Evolutionary conservation across 2,113 vertebrate species (phyloP).

Genomic region (Nothobranchius kuhntae): DNA sequence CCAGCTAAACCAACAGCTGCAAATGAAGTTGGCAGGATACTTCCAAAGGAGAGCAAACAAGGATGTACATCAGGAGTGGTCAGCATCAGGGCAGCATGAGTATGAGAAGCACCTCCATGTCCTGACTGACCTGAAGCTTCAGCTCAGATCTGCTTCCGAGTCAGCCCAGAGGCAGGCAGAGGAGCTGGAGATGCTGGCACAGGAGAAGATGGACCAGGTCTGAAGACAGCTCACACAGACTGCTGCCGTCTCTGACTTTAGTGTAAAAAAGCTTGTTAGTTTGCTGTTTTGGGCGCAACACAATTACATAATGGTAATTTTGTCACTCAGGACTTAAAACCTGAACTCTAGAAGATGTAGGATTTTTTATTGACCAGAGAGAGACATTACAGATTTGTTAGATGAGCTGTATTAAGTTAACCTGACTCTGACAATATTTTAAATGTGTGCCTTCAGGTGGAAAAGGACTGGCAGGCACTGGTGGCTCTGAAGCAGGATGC

Average conservation of each 20-base stretch:
- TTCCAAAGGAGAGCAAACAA: slow-evolving; percentile 66
- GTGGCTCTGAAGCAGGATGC: slow-evolving; percentile 71
- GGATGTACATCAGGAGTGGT: slow-evolving; percentile 6
- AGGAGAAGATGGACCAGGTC: slow-evolving; percentile 65
- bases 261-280: too few species aligned
- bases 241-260: too few species aligned
- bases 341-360: too few species aligned
- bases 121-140: slow-evolving; percentile 70
- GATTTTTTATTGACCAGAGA: too few species aligned
- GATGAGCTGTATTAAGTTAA: too few species aligned
- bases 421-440: too few species aligned
- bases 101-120: slow-evolving; percentile 63
- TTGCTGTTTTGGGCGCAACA: too few species aligned
- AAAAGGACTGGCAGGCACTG: slow-evolving; percentile 72
- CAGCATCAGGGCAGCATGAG: slow-evolving; percentile 57
- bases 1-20: slow-evolving; percentile 68
- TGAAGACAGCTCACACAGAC: too few species aligned
- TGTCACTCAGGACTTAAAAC: too few species aligned
- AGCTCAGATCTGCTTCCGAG: slow-evolving; percentile 16
- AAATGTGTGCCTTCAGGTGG: slow-evolving; percentile 40
- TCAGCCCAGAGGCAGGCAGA: slow-evolving; percentile 54
- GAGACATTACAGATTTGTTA: too few species aligned
- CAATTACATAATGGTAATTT: too few species aligned
- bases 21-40: slow-evolving; percentile 72
- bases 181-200: slow-evolving; percentile 48